phyloP scores from a whole-genome alignment of 2,113 vertebrate genomes.

The Triplophysa tibetana region DNA sequence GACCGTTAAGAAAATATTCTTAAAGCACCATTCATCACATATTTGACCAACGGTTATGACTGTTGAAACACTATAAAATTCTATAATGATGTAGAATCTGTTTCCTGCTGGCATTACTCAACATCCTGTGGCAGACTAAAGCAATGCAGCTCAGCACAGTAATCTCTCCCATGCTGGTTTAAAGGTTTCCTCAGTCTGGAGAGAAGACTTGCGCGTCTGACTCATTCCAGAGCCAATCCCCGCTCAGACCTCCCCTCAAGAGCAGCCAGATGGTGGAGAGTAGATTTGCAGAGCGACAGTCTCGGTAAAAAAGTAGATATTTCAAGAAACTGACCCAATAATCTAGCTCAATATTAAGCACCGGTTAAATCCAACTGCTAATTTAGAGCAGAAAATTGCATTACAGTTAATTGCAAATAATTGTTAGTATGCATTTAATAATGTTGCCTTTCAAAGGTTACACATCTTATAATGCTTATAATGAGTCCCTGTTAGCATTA shows the following conservation, averaged over 20 bases:
- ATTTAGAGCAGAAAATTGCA: conserved; percentile 6
- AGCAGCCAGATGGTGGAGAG: conserved; percentile 38
- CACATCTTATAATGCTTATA: not conserved
- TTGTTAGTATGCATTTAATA: not conserved
- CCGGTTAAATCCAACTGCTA: not conserved
- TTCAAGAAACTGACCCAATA: conserved; percentile 1
- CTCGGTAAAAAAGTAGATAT: not conserved
- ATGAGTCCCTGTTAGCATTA: conserved; percentile 6
- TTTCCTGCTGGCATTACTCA: conserved; percentile 31
- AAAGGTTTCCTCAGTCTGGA: conserved; percentile 23
- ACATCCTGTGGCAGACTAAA: conserved; percentile 36
- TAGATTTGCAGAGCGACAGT: conserved; percentile 36
- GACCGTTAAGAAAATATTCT: not conserved
- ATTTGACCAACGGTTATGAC: not conserved
- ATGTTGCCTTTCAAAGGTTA: not conserved
- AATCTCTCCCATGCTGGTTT: conserved; percentile 42
- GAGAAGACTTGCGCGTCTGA: conserved; percentile 15
- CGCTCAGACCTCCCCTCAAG: conserved; percentile 1
- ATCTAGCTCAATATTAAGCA: not conserved
- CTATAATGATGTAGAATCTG: not conserved
- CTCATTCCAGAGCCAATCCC: conserved; percentile 37
- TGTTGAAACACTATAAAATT: conserved; percentile 22
- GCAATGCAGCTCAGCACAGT: conserved; percentile 27
- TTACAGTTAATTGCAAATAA: not conserved
- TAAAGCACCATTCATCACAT: not conserved